Evolutionary conservation across 37 sponge, comb jelly and placozoan genomes (phyloP).

Genomic region (Oopsacas minuta): DNA sequence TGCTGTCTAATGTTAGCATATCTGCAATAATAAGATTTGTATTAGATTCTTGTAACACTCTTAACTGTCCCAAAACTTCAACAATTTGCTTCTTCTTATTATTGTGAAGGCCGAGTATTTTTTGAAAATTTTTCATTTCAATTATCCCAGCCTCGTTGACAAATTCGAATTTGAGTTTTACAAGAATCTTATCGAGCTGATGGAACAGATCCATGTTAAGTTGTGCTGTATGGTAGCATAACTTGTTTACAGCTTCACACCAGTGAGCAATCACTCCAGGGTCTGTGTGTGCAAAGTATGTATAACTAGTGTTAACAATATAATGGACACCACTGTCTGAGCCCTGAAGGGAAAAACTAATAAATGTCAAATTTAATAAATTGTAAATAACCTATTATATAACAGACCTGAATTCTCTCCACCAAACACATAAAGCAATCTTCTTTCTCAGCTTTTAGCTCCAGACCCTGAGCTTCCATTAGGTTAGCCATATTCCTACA

Average conservation of each 20-base stretch:
- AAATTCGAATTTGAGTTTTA: background rate
- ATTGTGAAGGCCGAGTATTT: background rate
- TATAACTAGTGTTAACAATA: background rate
- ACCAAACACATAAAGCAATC: constrained; percentile 11
- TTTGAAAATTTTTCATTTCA: background rate
- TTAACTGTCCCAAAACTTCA: background rate
- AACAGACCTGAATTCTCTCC: background rate
- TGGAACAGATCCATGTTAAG: constrained; percentile 7
- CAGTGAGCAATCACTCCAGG: background rate
- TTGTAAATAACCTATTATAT: background rate
- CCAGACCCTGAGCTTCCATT: background rate
- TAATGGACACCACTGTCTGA: background rate
- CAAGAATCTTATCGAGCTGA: background rate
- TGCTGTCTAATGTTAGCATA: background rate
- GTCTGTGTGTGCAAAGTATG: background rate
- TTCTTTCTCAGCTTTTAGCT: background rate
- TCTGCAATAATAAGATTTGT: background rate
- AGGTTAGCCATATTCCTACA: background rate
- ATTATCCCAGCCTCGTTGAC: background rate
- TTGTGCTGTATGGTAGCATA: background rate
- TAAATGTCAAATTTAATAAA: background rate
- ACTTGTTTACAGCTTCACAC: background rate
- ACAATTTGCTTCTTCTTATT: background rate
- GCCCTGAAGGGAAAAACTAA: background rate
- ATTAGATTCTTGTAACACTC: background rate